Evolutionary conservation across 2,113 vertebrate species (phyloP).

Genomic region (Hippocampus barbouri): DNA sequence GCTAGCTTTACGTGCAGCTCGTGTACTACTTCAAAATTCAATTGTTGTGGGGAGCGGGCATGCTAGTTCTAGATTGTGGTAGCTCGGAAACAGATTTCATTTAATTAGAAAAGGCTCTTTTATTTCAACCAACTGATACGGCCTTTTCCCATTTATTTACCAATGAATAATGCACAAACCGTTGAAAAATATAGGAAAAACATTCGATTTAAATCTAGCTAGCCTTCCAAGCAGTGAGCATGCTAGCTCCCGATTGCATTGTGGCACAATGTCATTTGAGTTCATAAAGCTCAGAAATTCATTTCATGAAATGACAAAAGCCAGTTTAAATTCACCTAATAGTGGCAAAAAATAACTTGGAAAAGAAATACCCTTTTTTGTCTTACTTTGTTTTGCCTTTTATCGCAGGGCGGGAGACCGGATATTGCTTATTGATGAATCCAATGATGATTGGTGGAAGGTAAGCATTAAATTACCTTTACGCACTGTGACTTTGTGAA

Average conservation of each 20-base stretch:
- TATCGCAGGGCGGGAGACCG: constrained; percentile 86
- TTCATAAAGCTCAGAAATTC: not conserved
- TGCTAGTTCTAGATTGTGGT: too few relatives aligned
- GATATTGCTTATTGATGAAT: constrained; percentile 87
- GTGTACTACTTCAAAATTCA: too few relatives aligned
- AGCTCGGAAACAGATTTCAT: too few relatives aligned
- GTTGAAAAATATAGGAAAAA: too few relatives aligned
- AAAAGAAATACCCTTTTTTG: not conserved
- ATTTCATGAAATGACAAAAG: not conserved
- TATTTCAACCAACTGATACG: too few relatives aligned
- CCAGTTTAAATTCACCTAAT: not conserved
- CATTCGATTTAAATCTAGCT: too few relatives aligned
- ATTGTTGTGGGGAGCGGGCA: too few relatives aligned
- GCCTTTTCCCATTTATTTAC: too few relatives aligned
- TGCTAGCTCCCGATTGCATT: not conserved
- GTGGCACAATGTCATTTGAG: too few relatives aligned
- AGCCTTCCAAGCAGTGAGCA: not conserved
- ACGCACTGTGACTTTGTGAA: not conserved
- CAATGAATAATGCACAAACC: too few relatives aligned
- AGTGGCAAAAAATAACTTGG: not conserved
- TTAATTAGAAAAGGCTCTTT: too few relatives aligned
- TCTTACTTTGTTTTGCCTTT: constrained; percentile 11
- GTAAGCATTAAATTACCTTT: constrained; percentile 58
- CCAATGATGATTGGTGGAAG: constrained; percentile 98
- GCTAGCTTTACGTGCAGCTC: too few relatives aligned